Base-by-base conservation (phyloP, 2,113 vertebrate genomes). In the Rhinogobius similis region DNA sequence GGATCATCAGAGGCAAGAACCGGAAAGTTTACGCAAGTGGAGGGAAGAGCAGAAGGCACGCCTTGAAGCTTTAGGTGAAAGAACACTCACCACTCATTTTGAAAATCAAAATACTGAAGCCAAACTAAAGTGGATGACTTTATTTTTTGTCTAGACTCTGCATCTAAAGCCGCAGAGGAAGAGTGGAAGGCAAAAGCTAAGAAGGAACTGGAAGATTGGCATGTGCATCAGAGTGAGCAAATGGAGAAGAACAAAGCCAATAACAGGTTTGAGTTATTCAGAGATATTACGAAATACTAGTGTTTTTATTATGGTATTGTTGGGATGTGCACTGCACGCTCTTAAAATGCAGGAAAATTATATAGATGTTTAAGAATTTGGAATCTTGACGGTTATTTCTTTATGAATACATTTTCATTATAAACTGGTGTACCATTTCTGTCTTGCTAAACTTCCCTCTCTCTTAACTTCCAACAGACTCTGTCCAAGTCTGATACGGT, bases 131-230 rank as follows among this genome's bases (percentile, higher is more conserved):
- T 27, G 72, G 9, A 70, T 20, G 67, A 20, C 24, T 18, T 7
- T 72, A 20, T 43, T 58, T 21, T 18, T 26, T 18, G 27, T 72
- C 16, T 68, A 95, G 98, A 99, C 83, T 92, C 94, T 0, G 96
- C 97, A 21, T 97, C 98, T 0, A 97, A 96, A 88, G 93, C 94
- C 46, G 94, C 94, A 0, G 98, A 99, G 84, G 94, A 91, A 18
- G 95, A 98, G 48, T 98, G 95, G 97, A 94, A 93, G 78, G 96
- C 98, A 78, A 98, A 96, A 81, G 97, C 98, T 71, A 98, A 94
- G 82, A 98, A 94, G 84, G 97, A 99, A 84, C 92, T 99, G 72
- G 97, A 99, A 74, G 97, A 99, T 76, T 99, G 98, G 98, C 96
- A 98, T 29, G 86, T 95, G 66, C 96, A 97, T 77, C 98, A 99